These are phyloP conservation scores for Pipistrellus kuhlii DNA, from an alignment of 2,797 vertebrate genomes.

Conservation along the genomic window DNA sequence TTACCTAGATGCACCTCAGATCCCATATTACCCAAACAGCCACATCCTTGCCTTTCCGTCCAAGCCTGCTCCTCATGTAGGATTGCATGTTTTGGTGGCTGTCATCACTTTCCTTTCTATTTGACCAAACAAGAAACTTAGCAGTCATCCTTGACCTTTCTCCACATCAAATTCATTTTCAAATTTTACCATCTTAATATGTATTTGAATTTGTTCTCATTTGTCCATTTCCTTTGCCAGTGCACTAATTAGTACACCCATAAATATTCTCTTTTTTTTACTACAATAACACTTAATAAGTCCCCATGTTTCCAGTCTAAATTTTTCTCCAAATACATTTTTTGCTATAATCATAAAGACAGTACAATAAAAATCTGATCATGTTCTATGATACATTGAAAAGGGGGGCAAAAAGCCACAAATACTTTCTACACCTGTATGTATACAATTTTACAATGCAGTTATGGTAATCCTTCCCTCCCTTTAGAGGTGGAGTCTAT, in stretches of 20 bases:
- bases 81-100: background rate
- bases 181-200: background rate
- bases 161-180: background rate
- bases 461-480: background rate
- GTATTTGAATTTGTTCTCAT: background rate
- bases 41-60: background rate
- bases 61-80: background rate
- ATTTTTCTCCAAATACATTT: slow-evolving; percentile 35
- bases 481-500: background rate
- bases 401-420: background rate
- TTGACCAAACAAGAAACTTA: background rate
- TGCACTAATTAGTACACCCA: background rate
- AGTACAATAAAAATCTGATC: slow-evolving; percentile 34
- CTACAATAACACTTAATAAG: slow-evolving; percentile 3
- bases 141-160: background rate
- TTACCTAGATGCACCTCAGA: background rate
- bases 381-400: too few relatives aligned
- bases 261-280: background rate
- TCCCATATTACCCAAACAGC: background rate
- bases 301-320: background rate
- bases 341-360: slow-evolving; percentile 17
- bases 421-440: background rate
- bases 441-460: background rate
- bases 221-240: background rate
- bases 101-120: background rate